Percentiles rank a stretch among this genome's conserved stretches.
phyloP scores from a whole-genome alignment of 30 jellyfish, hydroid and myxozoan species.

The Haliclystus octoradiatus region DNA sequence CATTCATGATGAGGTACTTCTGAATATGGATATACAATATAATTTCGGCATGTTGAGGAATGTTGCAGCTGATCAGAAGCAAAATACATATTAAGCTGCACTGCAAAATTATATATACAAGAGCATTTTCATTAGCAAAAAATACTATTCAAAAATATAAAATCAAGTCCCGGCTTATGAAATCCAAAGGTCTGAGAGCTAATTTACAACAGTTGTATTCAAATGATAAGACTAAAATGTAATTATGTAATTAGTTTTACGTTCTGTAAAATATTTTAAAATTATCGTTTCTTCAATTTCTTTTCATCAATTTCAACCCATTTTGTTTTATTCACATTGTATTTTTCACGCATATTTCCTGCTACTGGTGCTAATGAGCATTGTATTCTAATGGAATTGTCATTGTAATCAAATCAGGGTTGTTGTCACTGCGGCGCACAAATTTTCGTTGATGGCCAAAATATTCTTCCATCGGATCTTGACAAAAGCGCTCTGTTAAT shows the following conservation, averaged over 20 bases:
- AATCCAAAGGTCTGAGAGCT: conserved; percentile 13
- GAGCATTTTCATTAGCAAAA: conserved; percentile 26
- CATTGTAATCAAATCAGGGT: background rate
- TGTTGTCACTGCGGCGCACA: background rate
- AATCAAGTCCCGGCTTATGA: conserved; percentile 8
- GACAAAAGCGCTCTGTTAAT: background rate
- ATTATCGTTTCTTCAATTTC: background rate
- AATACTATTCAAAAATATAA: conserved; percentile 21
- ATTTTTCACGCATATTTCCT: background rate
- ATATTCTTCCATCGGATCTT: background rate
- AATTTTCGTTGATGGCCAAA: background rate
- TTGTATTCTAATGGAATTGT: background rate
- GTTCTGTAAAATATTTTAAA: too few relatives aligned
- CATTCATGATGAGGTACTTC: background rate
- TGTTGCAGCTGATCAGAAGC: conserved; percentile 1
- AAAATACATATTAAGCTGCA: conserved; percentile 16
- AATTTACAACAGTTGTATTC: conserved; percentile 23
- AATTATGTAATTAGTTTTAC: background rate
- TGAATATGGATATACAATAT: background rate
- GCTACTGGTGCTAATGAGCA: background rate
- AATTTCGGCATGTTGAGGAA: background rate
- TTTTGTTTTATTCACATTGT: background rate
- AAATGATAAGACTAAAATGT: conserved; percentile 5
- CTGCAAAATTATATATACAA: conserved; percentile 10
- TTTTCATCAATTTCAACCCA: conserved; percentile 5